Evolutionary conservation across 2,888 invertebrate species (phyloP), one percentile per base, ranked within the genome.

Genomic region (Cheilosia impressa): DNA sequence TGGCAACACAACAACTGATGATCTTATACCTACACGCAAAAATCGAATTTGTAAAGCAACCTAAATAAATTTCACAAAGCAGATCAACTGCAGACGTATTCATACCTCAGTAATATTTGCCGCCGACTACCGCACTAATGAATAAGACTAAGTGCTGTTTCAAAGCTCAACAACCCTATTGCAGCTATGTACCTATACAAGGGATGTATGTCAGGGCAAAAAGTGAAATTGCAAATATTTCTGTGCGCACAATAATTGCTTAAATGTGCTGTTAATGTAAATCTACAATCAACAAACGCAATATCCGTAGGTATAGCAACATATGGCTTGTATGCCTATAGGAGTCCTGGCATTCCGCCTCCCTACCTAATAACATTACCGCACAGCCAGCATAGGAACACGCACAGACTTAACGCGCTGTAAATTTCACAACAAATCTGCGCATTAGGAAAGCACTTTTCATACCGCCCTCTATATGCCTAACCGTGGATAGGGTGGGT

Each of bases 401-500:
- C 79, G 72, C 57, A 79, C 38, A 43, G 55, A 73, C 80, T 80
- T 80, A 73, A 73, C 60, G 73, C 62, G 53, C 62, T 80, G 73
- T 80, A 80, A 80, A 80, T 80, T 73, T 72, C 53, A 58, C 66
- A 80, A 68, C 72, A 73, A 80, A 80, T 80, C 80, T 73, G 80
- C 63, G 58, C 73, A 80, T 80, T 73, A 80, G 80, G 60, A 73
- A 68, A 73, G 73, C 72, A 72, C 71, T 79, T 79, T 63, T 50
- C 47, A 41, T 17, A 43, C 52, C 62, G 5, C 41, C 50, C 15
- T 27, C 1, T 45, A 22, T n/a, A 7, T 19, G 50, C 31, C 9
- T 45, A n/a, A 13, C 38, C 55, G 57, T n/a, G 19, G 19, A 47
- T 38, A 38, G 38, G 34, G 34, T 38, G 15, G 24, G 47, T 10